Evolutionary conservation across 2,113 vertebrate genomes (phyloP).

Genomic region (Pseudopodoces humilis): DNA sequence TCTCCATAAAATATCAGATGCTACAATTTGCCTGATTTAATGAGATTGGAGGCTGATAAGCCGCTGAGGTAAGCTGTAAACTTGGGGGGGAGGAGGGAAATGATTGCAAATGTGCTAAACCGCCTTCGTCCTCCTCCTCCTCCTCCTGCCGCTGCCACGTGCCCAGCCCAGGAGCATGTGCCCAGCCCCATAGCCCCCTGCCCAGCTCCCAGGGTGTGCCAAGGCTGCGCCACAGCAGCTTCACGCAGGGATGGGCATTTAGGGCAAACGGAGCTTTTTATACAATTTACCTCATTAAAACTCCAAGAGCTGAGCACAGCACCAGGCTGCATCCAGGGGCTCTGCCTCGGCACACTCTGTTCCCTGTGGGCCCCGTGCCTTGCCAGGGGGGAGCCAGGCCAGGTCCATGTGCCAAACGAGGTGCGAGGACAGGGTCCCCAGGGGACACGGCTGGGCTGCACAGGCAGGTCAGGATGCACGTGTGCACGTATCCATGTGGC

Average conservation of each 20-base stretch:
- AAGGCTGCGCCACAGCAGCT: not conserved
- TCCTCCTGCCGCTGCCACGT: not conserved
- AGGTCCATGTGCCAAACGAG: rapidly evolving
- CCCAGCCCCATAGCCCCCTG: slow-evolving; percentile 18
- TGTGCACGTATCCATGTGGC: not conserved
- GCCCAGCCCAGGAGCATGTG: not conserved
- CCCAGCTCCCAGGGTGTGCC: not conserved
- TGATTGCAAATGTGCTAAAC: slow-evolving; percentile 37
- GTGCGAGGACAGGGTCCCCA: rapidly evolving
- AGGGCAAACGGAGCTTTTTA: slow-evolving; percentile 60
- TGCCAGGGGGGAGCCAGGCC: not conserved
- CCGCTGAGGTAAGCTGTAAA: slow-evolving; percentile 56
- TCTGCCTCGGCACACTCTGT: not conserved
- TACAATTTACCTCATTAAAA: slow-evolving; percentile 60
- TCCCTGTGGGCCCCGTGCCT: not conserved
- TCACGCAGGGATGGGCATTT: slow-evolving; percentile 61
- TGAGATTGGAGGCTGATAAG: slow-evolving; percentile 64
- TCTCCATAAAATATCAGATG: slow-evolving; percentile 70
- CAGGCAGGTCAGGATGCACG: rapidly evolving
- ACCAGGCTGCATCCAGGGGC: not conserved
- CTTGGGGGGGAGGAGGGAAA: slow-evolving; percentile 12
- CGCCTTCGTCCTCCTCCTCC: slow-evolving; percentile 11
- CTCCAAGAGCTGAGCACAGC: slow-evolving; percentile 1
- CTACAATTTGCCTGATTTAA: slow-evolving; percentile 73
- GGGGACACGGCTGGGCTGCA: not conserved